Evolutionary conservation across 1,140 invertebrate genomes (phyloP).

Genomic region (Zophobas morio): DNA sequence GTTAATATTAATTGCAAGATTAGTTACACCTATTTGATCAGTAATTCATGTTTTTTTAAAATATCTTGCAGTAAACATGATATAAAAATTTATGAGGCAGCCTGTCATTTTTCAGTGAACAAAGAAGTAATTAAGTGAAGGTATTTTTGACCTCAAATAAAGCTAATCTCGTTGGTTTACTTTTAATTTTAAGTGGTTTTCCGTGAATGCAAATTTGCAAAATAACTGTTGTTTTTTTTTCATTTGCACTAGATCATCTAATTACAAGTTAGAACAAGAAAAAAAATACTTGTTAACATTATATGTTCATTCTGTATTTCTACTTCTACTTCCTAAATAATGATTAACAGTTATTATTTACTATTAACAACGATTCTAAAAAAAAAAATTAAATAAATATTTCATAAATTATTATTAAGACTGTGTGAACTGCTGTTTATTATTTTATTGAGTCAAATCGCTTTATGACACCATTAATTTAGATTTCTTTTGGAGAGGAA

Average conservation of each 20-base stretch:
- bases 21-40: too few species aligned
- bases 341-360: background rate
- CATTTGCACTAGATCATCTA: too few species aligned
- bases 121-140: conserved; percentile 19
- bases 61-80: too few species aligned
- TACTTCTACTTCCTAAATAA: too few species aligned
- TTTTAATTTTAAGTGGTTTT: conserved; percentile 27
- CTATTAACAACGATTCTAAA: background rate
- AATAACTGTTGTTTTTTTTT: too few species aligned
- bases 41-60: too few species aligned
- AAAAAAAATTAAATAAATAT: conserved; percentile 12
- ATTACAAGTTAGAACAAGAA: too few species aligned
- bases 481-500: conserved; percentile 17
- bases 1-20: too few species aligned
- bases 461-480: conserved; percentile 1
- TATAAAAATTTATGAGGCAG: too few species aligned
- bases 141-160: conserved; percentile 8
- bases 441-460: background rate
- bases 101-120: background rate
- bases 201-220: conserved; percentile 18
- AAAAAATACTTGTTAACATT: too few species aligned
- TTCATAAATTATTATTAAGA: conserved; percentile 20
- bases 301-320: too few species aligned
- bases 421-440: background rate
- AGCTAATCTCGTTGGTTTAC: conserved; percentile 18